phyloP scores from a whole-genome alignment of 2,113 vertebrate genomes.

The Nansenia antarctica region DNA sequence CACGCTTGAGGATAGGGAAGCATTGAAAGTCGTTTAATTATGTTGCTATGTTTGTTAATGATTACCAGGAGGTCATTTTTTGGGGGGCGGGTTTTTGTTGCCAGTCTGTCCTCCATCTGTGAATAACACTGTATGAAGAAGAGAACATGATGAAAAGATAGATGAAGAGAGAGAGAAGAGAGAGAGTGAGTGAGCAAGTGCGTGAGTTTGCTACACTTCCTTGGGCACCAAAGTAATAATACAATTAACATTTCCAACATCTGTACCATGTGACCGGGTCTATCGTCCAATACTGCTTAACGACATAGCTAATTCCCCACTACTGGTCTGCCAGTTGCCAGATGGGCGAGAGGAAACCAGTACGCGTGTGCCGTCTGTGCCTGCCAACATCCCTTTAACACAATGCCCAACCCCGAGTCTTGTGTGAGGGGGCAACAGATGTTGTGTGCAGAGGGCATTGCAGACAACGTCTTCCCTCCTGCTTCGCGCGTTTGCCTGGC shows the following conservation, averaged over 20 bases:
- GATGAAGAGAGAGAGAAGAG: conserved; percentile 8
- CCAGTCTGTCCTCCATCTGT: conserved; percentile 4
- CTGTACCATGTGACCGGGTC: not conserved
- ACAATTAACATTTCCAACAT: not conserved
- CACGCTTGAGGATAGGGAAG: conserved; percentile 14
- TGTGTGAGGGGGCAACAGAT: conserved; percentile 27
- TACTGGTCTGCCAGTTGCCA: conserved; percentile 14
- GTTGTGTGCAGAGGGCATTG: conserved; percentile 29
- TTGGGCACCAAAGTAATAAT: not conserved
- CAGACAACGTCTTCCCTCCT: not conserved
- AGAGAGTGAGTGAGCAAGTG: not conserved
- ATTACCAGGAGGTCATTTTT: not conserved
- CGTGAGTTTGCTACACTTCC: too few relatives aligned
- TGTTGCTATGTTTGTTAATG: conserved; percentile 26
- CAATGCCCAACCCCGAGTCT: conserved; percentile 7
- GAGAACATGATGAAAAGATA: conserved; percentile 1
- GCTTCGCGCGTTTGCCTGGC: not conserved
- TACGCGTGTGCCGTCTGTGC: conserved; percentile 7
- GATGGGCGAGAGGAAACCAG: conserved; percentile 19
- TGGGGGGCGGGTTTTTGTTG: not conserved
- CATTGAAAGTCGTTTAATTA: conserved; percentile 29
- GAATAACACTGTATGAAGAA: too few relatives aligned
- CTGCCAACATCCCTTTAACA: conserved; percentile 9
- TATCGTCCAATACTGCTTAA: not conserved
- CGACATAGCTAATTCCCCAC: not conserved